Conservation (phyloP, 53 echinoderm and acorn worm genomes). For the Luidia sarsii region DNA sequence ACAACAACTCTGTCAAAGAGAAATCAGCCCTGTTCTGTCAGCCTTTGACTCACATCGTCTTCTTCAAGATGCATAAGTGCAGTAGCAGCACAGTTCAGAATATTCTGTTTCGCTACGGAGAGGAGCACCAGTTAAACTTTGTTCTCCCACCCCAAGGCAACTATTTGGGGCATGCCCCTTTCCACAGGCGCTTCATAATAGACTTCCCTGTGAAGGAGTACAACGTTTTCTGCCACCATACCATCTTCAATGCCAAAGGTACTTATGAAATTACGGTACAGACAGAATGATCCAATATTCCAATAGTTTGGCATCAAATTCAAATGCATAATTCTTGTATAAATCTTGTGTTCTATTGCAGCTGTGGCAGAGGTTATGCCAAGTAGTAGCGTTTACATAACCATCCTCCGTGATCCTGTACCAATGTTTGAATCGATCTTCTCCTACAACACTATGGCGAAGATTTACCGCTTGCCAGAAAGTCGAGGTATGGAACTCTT, state of each 20-base stretch:
- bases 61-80: constrained; percentile 99
- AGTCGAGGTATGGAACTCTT: constrained; percentile 24
- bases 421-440: constrained; percentile 59
- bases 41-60: constrained; percentile 63
- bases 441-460: constrained; percentile 40
- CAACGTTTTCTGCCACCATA: constrained; percentile 80
- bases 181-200: background rate
- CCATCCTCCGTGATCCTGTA: too few relatives aligned
- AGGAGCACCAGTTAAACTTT: constrained; percentile 73
- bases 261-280: background rate
- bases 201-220: constrained; percentile 37
- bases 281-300: background rate
- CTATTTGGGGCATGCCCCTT: constrained; percentile 64
- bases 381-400: too few relatives aligned
- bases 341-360: background rate
- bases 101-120: constrained; percentile 89
- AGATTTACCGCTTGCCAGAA: background rate
- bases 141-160: constrained; percentile 82
- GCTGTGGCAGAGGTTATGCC: constrained; percentile 57
- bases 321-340: background rate
- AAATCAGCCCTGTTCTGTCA: background rate
- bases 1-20: too few relatives aligned
- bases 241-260: constrained; percentile 79
- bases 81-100: constrained; percentile 97
- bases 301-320: background rate